Evolutionary conservation across 2,888 invertebrate genomes (phyloP).

Genomic region (Heteropelma amictum): DNA sequence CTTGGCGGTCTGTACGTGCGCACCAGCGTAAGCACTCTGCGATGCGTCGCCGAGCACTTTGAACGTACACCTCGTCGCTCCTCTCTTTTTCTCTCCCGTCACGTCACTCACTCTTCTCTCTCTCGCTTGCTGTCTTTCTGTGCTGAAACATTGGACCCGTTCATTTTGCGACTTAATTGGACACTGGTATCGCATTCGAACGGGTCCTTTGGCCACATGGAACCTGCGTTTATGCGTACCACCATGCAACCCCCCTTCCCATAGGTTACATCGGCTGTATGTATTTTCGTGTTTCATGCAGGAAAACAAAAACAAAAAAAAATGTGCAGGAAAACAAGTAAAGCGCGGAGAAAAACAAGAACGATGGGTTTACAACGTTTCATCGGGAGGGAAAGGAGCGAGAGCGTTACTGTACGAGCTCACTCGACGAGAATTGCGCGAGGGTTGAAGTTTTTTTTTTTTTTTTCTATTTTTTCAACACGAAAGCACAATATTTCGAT

Average conservation of each 20-base stretch:
- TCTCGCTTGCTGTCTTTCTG: constrained; percentile 13
- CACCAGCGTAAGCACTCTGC: constrained; percentile 33
- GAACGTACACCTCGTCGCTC: not conserved
- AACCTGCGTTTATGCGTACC: constrained; percentile 22
- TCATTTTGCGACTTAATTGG: constrained; percentile 68
- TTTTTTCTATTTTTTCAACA: constrained; percentile 25
- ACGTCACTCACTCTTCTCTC: not conserved
- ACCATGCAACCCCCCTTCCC: constrained; percentile 22
- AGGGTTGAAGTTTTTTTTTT: constrained; percentile 10
- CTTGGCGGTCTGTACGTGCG: constrained; percentile 53
- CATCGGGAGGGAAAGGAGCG: constrained; percentile 34
- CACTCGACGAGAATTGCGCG: constrained; percentile 46
- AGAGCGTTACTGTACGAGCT: constrained; percentile 34
- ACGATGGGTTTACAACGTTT: constrained; percentile 55
- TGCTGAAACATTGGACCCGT: constrained; percentile 62
- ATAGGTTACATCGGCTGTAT: constrained; percentile 24
- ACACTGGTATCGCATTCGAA: constrained; percentile 58
- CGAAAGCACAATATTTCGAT: constrained; percentile 46
- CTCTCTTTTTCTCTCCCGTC: constrained; percentile 3
- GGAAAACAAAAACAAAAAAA: constrained; percentile 14
- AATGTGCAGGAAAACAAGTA: constrained; percentile 12
- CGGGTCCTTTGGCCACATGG: constrained; percentile 56
- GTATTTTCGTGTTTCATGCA: constrained; percentile 37
- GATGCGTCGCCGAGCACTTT: constrained; percentile 47
- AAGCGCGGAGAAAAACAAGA: constrained; percentile 51